Evolutionary conservation across 2,113 vertebrate genomes (phyloP).

Genomic region (Mustelus asterias): DNA sequence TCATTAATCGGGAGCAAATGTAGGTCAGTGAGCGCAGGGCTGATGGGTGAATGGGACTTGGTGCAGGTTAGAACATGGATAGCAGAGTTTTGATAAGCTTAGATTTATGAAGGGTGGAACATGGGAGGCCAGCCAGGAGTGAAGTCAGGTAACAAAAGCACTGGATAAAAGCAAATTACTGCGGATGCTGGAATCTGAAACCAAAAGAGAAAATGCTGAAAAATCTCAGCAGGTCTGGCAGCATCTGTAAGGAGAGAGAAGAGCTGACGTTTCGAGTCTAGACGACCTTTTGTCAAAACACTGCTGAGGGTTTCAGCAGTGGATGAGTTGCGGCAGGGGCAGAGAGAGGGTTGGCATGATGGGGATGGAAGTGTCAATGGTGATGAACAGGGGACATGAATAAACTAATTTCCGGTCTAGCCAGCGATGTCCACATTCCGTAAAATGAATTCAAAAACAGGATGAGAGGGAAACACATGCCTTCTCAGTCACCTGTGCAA

Average conservation of each 20-base stretch:
- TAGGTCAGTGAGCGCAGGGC: background rate
- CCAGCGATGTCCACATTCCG: too few species aligned
- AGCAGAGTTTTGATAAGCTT: background rate
- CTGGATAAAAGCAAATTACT: too few species aligned
- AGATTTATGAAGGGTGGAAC: background rate
- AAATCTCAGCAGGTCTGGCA: too few species aligned
- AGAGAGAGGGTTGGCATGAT: background rate
- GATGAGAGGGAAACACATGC: background rate
- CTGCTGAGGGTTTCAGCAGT: background rate
- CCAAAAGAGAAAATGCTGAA: too few species aligned
- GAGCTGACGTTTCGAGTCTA: too few species aligned
- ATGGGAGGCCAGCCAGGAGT: background rate
- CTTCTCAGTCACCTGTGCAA: background rate
- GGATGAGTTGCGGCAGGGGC: background rate
- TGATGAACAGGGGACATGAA: background rate
- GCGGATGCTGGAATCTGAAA: too few species aligned
- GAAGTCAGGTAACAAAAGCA: background rate
- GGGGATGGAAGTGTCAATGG: background rate
- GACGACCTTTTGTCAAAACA: too few species aligned
- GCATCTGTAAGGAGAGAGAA: too few species aligned
- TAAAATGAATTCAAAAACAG: too few species aligned
- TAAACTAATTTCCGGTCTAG: too few species aligned
- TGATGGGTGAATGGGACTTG: background rate
- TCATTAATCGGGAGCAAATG: background rate
- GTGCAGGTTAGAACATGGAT: background rate